A percentile compares a stretch with the other conserved stretches of the same genome.
Evolutionary conservation across 1,140 invertebrate species (phyloP).

Genomic region (Drosophila bipectinata): DNA sequence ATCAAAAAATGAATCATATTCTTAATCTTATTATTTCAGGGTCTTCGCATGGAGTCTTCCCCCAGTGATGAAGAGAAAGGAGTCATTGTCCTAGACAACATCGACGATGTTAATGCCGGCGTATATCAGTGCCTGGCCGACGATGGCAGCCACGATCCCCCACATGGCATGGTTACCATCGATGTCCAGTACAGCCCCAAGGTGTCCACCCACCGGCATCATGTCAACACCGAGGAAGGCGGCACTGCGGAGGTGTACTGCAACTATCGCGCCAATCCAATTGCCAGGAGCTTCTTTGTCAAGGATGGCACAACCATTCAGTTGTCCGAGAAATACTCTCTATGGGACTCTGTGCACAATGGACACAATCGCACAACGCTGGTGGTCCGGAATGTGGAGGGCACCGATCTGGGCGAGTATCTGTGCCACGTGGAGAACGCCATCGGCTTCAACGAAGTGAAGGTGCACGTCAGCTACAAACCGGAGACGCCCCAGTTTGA

Average conservation of each 20-base stretch:
- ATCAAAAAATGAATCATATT: not conserved
- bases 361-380: constrained; percentile 74
- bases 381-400: constrained; percentile 52
- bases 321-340: constrained; percentile 63
- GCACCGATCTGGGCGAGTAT: constrained; percentile 72
- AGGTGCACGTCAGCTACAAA: constrained; percentile 61
- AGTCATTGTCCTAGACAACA: constrained; percentile 56
- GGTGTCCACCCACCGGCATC: constrained; percentile 74
- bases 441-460: constrained; percentile 62
- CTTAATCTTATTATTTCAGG: constrained; percentile 31
- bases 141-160: constrained; percentile 62
- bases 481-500: constrained; percentile 80
- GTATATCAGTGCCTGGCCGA: constrained; percentile 78
- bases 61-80: constrained; percentile 50
- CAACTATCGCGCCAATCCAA: constrained; percentile 74
- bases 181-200: constrained; percentile 75
- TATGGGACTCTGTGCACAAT: constrained; percentile 59
- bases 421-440: constrained; percentile 71
- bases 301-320: constrained; percentile 59
- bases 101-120: constrained; percentile 67
- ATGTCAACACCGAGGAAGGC: constrained; percentile 68
- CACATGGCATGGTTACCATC: constrained; percentile 67
- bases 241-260: constrained; percentile 71
- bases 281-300: constrained; percentile 62
- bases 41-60: constrained; percentile 48